phyloP scores from a whole-genome alignment of 2,797 vertebrate species.

The Channallabes apus region DNA sequence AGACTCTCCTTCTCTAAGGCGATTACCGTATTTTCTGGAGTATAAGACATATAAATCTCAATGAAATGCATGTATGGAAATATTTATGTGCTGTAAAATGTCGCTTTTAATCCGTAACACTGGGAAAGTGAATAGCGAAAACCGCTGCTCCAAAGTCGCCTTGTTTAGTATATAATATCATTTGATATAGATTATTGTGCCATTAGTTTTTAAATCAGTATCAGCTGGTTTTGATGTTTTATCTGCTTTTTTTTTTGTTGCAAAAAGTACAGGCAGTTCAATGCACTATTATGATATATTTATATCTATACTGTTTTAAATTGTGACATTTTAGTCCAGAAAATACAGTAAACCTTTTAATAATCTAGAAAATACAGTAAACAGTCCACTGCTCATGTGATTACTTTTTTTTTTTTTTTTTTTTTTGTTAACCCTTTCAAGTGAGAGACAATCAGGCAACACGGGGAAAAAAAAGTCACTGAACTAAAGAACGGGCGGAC shows the following conservation, averaged over 20 bases:
- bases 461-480: conserved; percentile 16
- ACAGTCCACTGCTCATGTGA: conserved; percentile 30
- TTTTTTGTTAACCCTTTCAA: conserved; percentile 21
- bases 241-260: too few species aligned
- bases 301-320: not conserved
- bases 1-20: conserved; percentile 2
- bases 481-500: conserved; percentile 43
- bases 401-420: conserved; percentile 19
- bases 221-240: not conserved
- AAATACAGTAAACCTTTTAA: conserved; percentile 22
- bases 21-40: conserved; percentile 7
- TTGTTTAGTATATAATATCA: not conserved
- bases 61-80: not conserved
- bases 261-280: not conserved
- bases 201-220: not conserved
- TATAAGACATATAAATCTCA: not conserved
- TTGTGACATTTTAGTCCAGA: not conserved
- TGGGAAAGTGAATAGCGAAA: too few species aligned
- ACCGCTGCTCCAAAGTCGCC: too few species aligned
- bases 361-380: not conserved
- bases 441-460: conserved; percentile 24
- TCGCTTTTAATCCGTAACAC: too few species aligned
- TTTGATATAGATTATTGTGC: not conserved
- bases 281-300: not conserved
- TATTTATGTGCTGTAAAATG: too few species aligned